Conservation (phyloP, 2,888 invertebrate species). For the Neria commutata region DNA sequence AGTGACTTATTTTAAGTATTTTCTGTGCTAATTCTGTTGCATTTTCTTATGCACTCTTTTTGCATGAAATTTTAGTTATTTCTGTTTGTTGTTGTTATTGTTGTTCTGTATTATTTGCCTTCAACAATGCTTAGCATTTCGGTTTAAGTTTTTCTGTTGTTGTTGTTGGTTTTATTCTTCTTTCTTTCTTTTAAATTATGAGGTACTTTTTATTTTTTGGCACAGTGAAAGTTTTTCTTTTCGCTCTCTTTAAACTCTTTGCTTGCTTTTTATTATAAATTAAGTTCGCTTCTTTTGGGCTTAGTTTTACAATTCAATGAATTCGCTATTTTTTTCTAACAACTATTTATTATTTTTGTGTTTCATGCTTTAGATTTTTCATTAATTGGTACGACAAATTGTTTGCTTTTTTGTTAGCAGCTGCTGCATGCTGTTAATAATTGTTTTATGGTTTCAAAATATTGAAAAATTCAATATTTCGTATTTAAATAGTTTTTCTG, state of each 20-base stretch:
- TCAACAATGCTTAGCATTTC: conserved; percentile 17
- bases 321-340: conserved; percentile 21
- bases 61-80: conserved; percentile 18
- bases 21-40: background rate
- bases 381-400: conserved; percentile 47
- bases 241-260: conserved; percentile 19
- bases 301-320: conserved; percentile 14
- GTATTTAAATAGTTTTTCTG: conserved; percentile 19
- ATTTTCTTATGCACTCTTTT: conserved; percentile 18
- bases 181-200: conserved; percentile 64
- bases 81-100: too few relatives aligned
- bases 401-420: conserved; percentile 21
- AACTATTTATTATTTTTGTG: conserved; percentile 21
- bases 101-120: conserved; percentile 11
- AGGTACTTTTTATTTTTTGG: conserved; percentile 79
- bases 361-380: conserved; percentile 12
- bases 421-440: conserved; percentile 26
- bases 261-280: conserved; percentile 19
- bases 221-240: conserved; percentile 73
- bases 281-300: conserved; percentile 11
- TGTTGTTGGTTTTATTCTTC: conserved; percentile 26
- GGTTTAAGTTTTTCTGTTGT: conserved; percentile 26
- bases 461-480: conserved; percentile 25
- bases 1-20: background rate
- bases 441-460: conserved; percentile 30